These are phyloP conservation scores for Arenaria interpres DNA, from an alignment of 2,113 vertebrate genomes.

Conservation along the genomic window DNA sequence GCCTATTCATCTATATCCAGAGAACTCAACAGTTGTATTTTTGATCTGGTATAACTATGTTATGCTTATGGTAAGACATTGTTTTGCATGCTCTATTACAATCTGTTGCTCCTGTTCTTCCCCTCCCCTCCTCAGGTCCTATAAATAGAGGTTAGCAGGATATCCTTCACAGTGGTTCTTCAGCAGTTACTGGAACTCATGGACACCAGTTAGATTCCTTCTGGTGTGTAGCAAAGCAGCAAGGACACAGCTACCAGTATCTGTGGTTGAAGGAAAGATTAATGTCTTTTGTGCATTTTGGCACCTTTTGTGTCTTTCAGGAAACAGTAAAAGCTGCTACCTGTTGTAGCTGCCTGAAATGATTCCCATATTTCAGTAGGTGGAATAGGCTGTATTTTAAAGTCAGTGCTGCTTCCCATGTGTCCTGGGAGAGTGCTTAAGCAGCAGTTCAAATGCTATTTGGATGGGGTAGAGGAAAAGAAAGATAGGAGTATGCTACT, in stretches of 20 bases:
- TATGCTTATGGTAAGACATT: not conserved
- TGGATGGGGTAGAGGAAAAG: not conserved
- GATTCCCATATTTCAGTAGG: not conserved
- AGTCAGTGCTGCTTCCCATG: not conserved
- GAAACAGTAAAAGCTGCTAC: not conserved
- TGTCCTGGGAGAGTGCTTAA: not conserved
- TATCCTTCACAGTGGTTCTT: not conserved
- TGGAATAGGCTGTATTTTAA: not conserved
- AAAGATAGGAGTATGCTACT: not conserved
- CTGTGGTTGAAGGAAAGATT: not conserved
- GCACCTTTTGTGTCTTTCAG: not conserved
- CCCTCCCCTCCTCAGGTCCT: not conserved
- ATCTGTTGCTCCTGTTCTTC: not conserved
- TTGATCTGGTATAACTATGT: not conserved
- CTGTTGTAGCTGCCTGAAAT: not conserved
- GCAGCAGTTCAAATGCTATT: not conserved
- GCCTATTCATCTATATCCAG: not conserved
- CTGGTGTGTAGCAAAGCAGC: not conserved
- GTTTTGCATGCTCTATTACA: not conserved
- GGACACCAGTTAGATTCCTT: not conserved
- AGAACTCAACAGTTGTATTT: not conserved
- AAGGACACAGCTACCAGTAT: not conserved
- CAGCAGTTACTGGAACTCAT: not conserved
- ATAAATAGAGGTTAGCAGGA: constrained; percentile 44
- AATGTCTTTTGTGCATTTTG: not conserved